These are phyloP conservation scores for Leucophenga maculata DNA, from an alignment of 2,888 invertebrate species.

Conservation along the genomic window DNA sequence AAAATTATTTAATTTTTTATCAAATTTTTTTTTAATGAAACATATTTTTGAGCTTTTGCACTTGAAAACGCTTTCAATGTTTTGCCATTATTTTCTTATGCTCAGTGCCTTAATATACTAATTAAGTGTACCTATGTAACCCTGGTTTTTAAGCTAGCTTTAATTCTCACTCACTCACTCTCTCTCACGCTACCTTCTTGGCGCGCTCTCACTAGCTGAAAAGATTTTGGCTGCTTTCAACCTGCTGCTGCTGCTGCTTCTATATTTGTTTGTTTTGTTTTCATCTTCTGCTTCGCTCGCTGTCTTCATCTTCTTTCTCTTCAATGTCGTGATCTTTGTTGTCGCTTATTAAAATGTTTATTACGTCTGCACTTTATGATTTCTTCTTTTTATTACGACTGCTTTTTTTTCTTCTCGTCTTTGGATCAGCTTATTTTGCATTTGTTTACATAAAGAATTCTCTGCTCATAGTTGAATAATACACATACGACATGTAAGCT, in stretches of 20 bases:
- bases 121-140: no score
- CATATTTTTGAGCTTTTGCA: no score
- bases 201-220: neutral
- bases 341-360: constrained; percentile 29
- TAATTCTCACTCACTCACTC: neutral
- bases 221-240: neutral
- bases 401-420: constrained; percentile 34
- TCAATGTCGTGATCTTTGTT: constrained; percentile 17
- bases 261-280: no score
- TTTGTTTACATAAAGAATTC: no score
- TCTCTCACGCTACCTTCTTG: no score
- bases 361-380: constrained; percentile 46
- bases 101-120: no score
- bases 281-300: neutral
- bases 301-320: constrained; percentile 22
- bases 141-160: no score
- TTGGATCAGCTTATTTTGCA: constrained; percentile 28
- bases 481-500: no score
- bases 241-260: neutral
- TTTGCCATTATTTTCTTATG: no score
- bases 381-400: constrained; percentile 45
- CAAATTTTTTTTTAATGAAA: no score
- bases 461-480: neutral
- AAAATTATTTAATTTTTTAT: no score
- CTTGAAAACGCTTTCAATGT: no score